These are phyloP conservation scores for Lepus oiostolus DNA, from an alignment of 2,797 vertebrate genomes.

Conservation along the genomic window DNA sequence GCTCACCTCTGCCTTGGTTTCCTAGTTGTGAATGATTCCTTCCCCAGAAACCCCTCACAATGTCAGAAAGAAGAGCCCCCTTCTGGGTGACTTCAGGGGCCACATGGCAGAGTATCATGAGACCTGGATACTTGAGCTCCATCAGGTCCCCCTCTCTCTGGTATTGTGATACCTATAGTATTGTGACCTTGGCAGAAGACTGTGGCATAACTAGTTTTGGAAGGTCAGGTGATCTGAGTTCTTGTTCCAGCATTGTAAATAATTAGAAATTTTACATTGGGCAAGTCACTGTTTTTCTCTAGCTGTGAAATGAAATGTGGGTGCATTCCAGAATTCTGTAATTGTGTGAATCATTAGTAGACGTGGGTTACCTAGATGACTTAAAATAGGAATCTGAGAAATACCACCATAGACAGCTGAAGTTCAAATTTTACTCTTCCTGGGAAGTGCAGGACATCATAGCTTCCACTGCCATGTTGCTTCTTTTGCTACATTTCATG, in stretches of 20 bases:
- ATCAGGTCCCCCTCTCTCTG: background rate
- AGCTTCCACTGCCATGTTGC: background rate
- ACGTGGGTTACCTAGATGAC: background rate
- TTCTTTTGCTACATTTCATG: background rate
- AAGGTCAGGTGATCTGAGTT: background rate
- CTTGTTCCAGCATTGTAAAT: background rate
- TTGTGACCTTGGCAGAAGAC: background rate
- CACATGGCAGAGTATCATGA: fast-evolving
- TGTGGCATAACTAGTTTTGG: background rate
- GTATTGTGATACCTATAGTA: background rate
- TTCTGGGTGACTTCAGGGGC: background rate
- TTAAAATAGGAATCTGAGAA: background rate
- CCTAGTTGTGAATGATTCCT: background rate
- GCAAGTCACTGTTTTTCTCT: background rate
- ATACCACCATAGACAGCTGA: background rate
- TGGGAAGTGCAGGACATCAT: background rate
- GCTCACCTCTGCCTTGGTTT: background rate
- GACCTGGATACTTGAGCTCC: too few species aligned
- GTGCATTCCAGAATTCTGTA: background rate
- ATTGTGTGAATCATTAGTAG: background rate
- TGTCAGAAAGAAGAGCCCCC: background rate
- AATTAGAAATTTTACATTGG: constrained; percentile 8
- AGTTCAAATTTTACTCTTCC: background rate
- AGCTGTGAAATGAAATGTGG: background rate
- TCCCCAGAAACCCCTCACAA: background rate